phyloP scores from a whole-genome alignment of 2,797 vertebrate genomes.

The Urophycis tenuis region DNA sequence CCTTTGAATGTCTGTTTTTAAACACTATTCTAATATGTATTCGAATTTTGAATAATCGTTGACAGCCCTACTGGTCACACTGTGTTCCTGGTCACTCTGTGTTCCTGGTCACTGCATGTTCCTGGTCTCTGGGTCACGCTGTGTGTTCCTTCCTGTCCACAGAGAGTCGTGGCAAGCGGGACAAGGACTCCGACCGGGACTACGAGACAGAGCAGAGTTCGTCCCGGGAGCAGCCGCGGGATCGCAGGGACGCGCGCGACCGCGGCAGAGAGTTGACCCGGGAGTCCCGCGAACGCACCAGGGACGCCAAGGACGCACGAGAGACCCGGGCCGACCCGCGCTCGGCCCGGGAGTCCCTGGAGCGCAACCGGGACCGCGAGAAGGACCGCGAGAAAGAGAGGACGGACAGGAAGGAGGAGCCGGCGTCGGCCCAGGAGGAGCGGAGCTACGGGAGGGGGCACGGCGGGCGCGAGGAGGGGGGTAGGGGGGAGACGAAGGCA shows the following conservation, averaged over 20 bases:
- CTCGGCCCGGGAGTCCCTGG: conserved; percentile 79
- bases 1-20: too few relatives aligned
- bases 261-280: conserved; percentile 71
- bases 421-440: conserved; percentile 71
- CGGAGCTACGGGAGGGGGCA: conserved; percentile 84
- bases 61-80: too few relatives aligned
- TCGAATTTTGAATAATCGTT: too few relatives aligned
- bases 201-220: conserved; percentile 82
- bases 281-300: conserved; percentile 71
- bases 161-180: conserved; percentile 87
- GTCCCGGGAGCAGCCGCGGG: conserved; percentile 80
- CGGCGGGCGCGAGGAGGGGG: conserved; percentile 66
- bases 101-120: too few relatives aligned
- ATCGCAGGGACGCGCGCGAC: conserved; percentile 80
- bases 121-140: neutral
- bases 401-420: conserved; percentile 83
- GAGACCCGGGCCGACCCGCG: conserved; percentile 76
- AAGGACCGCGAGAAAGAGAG: conserved; percentile 77
- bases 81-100: neutral
- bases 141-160: conserved; percentile 7
- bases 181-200: conserved; percentile 87
- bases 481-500: conserved; percentile 73
- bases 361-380: conserved; percentile 80
- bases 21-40: too few relatives aligned
- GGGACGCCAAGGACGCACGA: conserved; percentile 73